A percentile compares a stretch with the other conserved stretches of the same genome.
phyloP scores from a whole-genome alignment of 2,797 vertebrate genomes.

The Enteromius thamalakanensis region DNA sequence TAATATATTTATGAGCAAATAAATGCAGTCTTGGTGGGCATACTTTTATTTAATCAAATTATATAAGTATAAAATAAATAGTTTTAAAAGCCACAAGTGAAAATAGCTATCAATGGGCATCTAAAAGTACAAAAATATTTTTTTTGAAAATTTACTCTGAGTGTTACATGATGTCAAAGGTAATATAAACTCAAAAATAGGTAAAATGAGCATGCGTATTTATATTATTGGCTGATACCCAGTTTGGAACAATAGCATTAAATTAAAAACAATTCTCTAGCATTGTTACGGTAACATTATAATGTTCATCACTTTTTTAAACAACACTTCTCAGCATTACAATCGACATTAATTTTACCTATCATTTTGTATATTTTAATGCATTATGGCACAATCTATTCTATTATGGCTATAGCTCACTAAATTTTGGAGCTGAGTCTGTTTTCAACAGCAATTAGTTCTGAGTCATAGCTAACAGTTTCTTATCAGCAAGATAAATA shows the following conservation, averaged over 20 bases:
- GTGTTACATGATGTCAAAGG: background rate
- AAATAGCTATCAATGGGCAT: background rate
- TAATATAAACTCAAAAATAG: background rate
- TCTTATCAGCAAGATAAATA: slow-evolving; percentile 60
- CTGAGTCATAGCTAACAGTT: slow-evolving; percentile 42
- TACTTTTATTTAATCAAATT: background rate
- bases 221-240: background rate
- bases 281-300: background rate
- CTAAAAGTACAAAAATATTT: background rate
- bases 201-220: background rate
- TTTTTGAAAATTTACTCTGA: background rate
- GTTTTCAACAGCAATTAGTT: slow-evolving; percentile 24
- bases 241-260: background rate
- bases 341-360: background rate
- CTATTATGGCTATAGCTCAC: background rate
- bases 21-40: background rate
- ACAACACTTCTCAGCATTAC: too few relatives aligned
- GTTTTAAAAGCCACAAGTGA: background rate
- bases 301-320: background rate
- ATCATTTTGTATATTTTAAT: background rate
- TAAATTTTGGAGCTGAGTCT: slow-evolving; percentile 8
- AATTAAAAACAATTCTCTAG: background rate
- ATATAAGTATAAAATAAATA: background rate
- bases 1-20: background rate
- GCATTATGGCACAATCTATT: background rate